Base-by-base conservation (phyloP, 2,888 invertebrate species). In the Polia nebulosa region DNA sequence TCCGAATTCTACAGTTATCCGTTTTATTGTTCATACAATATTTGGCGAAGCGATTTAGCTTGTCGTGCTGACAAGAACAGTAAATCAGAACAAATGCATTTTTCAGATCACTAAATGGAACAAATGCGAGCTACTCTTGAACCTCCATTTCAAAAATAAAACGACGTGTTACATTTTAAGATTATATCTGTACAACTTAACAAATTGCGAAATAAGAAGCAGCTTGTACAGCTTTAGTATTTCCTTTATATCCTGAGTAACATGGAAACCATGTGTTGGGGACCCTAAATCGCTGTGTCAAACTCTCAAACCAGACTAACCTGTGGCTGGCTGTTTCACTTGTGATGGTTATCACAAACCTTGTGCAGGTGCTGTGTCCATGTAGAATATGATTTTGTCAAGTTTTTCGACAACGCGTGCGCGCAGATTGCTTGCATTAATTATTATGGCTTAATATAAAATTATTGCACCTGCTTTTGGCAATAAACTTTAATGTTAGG, bases 281-380 rank as follows among this genome's bases (percentile, higher is more conserved):
- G 70, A 64, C 64, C 64, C 51, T 80, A 76, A 77, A 71, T 71
- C 47, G 61, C 41, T 55, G 45, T 76, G 58, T 52, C 59, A 80
- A 80, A 76, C 57, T 55, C 20, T 58, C 8, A 80, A 76, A 67
- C 66, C 56, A 61, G 62, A 63, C 25, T 29, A 71, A 77, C 78
- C 27, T 34, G 62, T 61, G 59, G 57, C 36, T 67, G 41, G 45
- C 39, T 58, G 29, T 32, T 73, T 47, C 27, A 68, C 61, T 62
- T 71, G 52, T 58, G 67, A 69, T 73, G 62, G 57, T 60, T 74
- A 76, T 83, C 69, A 68, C 49, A 68, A 66, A 79, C 72, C 73
- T 59, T 53, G 25, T 51, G 87, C 90, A 91, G 91, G 90, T 92
- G 91, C 67, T 64, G 56, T 69, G 74, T 70, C 69, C 70, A 76